phyloP scores from a whole-genome alignment of 2,888 invertebrate species.

The Toxonevra muliebris region DNA sequence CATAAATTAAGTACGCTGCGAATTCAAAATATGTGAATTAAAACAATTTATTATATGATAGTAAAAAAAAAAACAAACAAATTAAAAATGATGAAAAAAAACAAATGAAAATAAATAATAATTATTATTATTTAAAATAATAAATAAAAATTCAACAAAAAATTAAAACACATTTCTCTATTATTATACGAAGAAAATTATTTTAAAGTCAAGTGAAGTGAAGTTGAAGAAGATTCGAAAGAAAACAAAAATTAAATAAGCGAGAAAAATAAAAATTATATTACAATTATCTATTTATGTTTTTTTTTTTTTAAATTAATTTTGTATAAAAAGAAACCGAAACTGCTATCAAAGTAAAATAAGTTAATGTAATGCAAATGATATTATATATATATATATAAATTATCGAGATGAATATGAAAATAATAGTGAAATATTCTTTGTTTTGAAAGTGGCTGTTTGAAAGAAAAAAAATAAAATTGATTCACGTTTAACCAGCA shows the following conservation, averaged over 20 bases:
- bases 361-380: slow-evolving; percentile 38
- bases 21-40: slow-evolving; percentile 22
- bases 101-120: slow-evolving; percentile 28
- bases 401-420: no score
- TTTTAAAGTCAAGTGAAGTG: slow-evolving; percentile 1
- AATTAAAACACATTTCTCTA: slow-evolving; percentile 28
- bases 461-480: no score
- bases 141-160: slow-evolving; percentile 27
- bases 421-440: no score
- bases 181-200: slow-evolving; percentile 22
- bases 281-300: not conserved
- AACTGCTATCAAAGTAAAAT: slow-evolving; percentile 17
- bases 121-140: slow-evolving; percentile 17
- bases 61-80: slow-evolving; percentile 32
- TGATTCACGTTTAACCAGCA: no score
- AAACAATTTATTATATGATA: slow-evolving; percentile 22
- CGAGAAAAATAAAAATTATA: slow-evolving; percentile 3
- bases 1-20: slow-evolving; percentile 35
- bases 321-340: slow-evolving; percentile 14
- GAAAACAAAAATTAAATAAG: slow-evolving; percentile 21
- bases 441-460: no score
- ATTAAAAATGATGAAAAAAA: slow-evolving; percentile 31
- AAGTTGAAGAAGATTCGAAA: slow-evolving; percentile 6
- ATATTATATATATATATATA: slow-evolving; percentile 30
- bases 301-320: slow-evolving; percentile 6